phyloP scores from a whole-genome alignment of 1,140 invertebrate species.

The Matsumurasca onukii region DNA sequence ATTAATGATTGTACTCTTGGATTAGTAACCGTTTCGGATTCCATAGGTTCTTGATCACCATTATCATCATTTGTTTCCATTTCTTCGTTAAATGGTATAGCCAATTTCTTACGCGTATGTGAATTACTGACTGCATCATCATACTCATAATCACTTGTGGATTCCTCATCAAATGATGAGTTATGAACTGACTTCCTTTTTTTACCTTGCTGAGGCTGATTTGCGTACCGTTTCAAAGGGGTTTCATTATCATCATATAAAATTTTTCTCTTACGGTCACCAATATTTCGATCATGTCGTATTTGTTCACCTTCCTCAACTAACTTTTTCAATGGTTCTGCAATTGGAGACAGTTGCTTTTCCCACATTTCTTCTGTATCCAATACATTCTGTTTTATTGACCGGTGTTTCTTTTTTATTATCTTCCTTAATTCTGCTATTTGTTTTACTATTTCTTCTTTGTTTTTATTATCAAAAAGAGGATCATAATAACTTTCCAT shows the following conservation, averaged over 20 bases:
- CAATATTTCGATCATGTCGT: no score
- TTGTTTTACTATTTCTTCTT: constrained; percentile 20
- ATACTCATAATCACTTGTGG: constrained; percentile 17
- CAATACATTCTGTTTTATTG: constrained; percentile 29
- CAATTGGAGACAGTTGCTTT: constrained; percentile 18
- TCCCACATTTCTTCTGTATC: constrained; percentile 27
- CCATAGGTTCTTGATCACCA: background rate
- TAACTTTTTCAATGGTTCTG: constrained; percentile 14
- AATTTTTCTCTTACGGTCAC: background rate
- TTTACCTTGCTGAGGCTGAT: background rate
- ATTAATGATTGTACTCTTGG: background rate
- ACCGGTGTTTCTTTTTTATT: constrained; percentile 31
- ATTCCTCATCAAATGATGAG: background rate
- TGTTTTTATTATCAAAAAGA: background rate
- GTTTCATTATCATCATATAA: background rate
- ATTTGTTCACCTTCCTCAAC: no score
- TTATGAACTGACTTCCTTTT: background rate
- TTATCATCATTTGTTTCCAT: background rate
- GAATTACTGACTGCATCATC: background rate
- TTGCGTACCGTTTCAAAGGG: background rate
- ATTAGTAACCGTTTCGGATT: background rate
- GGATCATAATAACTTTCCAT: background rate
- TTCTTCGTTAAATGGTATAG: no score
- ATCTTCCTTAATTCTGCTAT: constrained; percentile 2
- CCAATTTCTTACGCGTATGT: background rate